A percentile compares a stretch with the other conserved stretches of the same genome.
Conservation (phyloP, 2,888 invertebrate species). For the Acholoe squamosa region DNA sequence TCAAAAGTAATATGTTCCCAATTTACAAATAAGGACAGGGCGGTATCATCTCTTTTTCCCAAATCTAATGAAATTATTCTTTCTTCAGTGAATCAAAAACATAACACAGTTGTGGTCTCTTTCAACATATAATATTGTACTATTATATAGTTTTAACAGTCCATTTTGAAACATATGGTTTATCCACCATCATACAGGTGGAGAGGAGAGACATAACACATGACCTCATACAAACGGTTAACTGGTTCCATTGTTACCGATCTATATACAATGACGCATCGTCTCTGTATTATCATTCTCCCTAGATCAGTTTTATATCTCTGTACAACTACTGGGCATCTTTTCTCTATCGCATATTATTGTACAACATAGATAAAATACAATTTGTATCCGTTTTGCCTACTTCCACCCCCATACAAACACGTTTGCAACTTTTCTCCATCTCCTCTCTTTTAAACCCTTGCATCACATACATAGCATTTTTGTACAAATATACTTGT, state of each 20-base stretch:
- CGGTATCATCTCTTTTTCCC: too few relatives aligned
- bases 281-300: slow-evolving; percentile 57
- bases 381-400: slow-evolving; percentile 49
- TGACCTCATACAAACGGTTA: slow-evolving; percentile 58
- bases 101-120: slow-evolving; percentile 32
- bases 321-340: slow-evolving; percentile 56
- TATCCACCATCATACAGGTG: slow-evolving; percentile 1
- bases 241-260: slow-evolving; percentile 54
- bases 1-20: too few relatives aligned
- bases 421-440: neutral
- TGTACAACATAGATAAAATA: slow-evolving; percentile 61
- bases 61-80: too few relatives aligned
- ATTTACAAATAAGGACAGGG: too few relatives aligned
- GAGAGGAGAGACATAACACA: slow-evolving; percentile 56
- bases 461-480: slow-evolving; percentile 39
- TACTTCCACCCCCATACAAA: slow-evolving; percentile 13
- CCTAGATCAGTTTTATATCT: slow-evolving; percentile 42
- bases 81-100: neutral
- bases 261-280: slow-evolving; percentile 50
- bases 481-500: slow-evolving; percentile 55
- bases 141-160: slow-evolving; percentile 61
- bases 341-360: slow-evolving; percentile 27
- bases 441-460: neutral
- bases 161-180: slow-evolving; percentile 59
- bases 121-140: slow-evolving; percentile 62